phyloP scores from a whole-genome alignment of 2,113 vertebrate species.

The Neofelis nebulosa region DNA sequence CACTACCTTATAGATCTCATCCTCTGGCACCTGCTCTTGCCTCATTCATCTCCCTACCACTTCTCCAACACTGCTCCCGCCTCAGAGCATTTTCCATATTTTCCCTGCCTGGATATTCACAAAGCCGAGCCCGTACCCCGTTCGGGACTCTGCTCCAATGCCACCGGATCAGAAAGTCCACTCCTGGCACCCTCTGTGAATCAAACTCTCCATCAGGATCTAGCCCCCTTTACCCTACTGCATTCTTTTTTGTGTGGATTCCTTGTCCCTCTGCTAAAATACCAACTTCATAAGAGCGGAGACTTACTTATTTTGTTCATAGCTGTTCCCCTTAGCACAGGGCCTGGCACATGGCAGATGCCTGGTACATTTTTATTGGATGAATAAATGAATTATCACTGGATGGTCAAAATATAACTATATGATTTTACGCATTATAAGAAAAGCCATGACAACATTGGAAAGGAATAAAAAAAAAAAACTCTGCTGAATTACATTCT shows the following conservation, averaged over 20 bases:
- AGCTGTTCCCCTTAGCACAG: neutral
- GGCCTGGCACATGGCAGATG: neutral
- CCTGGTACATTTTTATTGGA: neutral
- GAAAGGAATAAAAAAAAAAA: slow-evolving; percentile 31
- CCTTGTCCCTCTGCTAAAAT: neutral
- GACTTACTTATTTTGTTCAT: neutral
- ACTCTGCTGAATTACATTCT: neutral
- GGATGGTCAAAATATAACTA: neutral
- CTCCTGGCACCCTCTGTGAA: neutral
- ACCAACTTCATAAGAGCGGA: neutral
- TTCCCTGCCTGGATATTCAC: neutral
- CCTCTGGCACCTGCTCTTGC: neutral
- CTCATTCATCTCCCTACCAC: neutral
- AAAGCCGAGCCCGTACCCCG: neutral
- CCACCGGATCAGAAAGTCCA: neutral
- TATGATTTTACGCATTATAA: neutral
- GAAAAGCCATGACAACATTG: neutral
- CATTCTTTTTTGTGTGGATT: neutral
- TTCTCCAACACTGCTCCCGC: neutral
- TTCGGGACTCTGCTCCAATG: rapidly evolving
- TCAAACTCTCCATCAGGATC: neutral
- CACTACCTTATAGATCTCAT: rapidly evolving
- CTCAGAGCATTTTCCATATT: no score
- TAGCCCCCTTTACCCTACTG: neutral
- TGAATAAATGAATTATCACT: neutral